A percentile compares a stretch with the other conserved stretches of the same genome.
Evolutionary conservation across 2,113 vertebrate species (phyloP).

Genomic region (Nicator chloris): DNA sequence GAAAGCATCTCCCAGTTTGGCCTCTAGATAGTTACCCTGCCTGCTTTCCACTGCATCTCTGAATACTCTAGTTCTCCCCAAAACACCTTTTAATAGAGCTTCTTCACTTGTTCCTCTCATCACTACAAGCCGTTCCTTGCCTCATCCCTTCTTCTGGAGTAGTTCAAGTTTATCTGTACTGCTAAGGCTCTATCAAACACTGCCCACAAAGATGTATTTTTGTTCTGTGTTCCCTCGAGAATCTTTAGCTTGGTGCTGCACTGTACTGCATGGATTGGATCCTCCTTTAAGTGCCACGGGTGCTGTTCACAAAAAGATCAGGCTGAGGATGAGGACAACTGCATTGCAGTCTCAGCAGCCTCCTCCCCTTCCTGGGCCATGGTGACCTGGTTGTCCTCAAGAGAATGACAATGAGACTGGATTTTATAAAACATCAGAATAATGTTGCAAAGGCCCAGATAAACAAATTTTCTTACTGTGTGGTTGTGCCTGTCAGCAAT

Average conservation of each 20-base stretch:
- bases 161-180: neutral
- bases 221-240: neutral
- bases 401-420: neutral
- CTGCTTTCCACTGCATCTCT: neutral
- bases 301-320: neutral
- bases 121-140: neutral
- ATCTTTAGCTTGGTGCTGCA: neutral
- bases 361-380: neutral
- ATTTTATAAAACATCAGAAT: neutral
- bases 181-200: neutral
- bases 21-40: neutral
- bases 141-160: neutral
- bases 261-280: neutral
- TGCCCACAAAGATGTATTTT: neutral
- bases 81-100: neutral
- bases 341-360: neutral
- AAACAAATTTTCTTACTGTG: neutral
- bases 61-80: neutral
- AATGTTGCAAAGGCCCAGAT: neutral
- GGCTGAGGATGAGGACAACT: neutral
- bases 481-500: neutral
- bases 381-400: neutral
- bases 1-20: neutral
- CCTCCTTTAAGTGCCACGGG: neutral
- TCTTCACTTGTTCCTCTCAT: neutral